Base-by-base conservation (phyloP, 2,888 invertebrate genomes). In the Erebia ligea region DNA sequence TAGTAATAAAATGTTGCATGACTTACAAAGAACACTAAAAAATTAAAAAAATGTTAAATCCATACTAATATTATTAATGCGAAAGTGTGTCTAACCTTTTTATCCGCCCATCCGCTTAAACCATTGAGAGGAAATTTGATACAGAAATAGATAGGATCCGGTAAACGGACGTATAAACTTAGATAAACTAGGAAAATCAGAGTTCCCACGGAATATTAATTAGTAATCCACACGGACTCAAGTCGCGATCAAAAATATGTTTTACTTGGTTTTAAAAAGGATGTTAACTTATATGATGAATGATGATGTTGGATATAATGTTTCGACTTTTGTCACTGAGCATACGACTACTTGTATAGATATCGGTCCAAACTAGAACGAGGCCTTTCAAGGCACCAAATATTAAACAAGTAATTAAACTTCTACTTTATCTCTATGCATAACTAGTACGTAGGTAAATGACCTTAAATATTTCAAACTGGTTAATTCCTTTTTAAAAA, bases 361-460 rank as follows among this genome's bases (percentile, higher is more conserved):
- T 73, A 69, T 71, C 69, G 34, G 17, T 58, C 40, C 48, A 65
- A 73, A 69, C 48, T 69, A 71, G 69, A 65, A 56, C 67, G 45
- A 61, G 42, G 71, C 5, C 73, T 50, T 66, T 59, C n/a, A 64
- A 67, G 56, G 45, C 67, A 73, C 50, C 65, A 68, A 72, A 73
- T 67, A 61, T 70, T 71, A 67, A 71, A 69, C 73, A 73, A 64
- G 50, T 63, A 45, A 48, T 45, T 62, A 9, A 17, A 42, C n/a
- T 52, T 59, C 59, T 59, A 19, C 67, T 64, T 67, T 68, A 59
- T 68, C 61, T 54, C 34, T 61, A 54, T 15, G 54, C 13, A 45
- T 42, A 42, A 59, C 64, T 64, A 11, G 61, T 9, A 34, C 5
- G 2, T 10, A 54, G 13, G 65, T 61, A 19, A 19, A 13, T 45